Percentiles rank a stretch among this genome's conserved stretches.
Conservation (phyloP, 2,888 invertebrate species). For the Pachymerium ferrugineum region DNA sequence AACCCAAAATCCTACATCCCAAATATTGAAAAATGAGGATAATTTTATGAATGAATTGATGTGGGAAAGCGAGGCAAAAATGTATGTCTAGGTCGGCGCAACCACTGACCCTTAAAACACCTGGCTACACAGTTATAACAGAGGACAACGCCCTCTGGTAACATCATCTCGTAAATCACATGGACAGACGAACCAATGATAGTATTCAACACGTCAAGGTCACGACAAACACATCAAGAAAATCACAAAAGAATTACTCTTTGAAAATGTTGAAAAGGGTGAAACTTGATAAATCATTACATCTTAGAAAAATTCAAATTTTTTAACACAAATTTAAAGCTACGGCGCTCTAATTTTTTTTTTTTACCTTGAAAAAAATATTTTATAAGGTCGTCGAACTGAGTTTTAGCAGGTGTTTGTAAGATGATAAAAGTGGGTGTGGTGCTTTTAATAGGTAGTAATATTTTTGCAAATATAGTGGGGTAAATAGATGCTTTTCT, state of each 20-base stretch:
- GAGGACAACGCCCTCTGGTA: background rate
- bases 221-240: background rate
- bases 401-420: background rate
- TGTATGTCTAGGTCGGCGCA: background rate
- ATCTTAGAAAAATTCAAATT: too few species aligned
- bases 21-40: constrained; percentile 1
- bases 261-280: background rate
- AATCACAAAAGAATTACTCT: background rate
- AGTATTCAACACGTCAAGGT: background rate
- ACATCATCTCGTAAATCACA: constrained; percentile 3
- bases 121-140: background rate
- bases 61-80: constrained; percentile 9
- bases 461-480: background rate
- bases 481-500: background rate
- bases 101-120: background rate
- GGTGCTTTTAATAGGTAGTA: background rate
- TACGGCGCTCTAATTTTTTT: too few species aligned
- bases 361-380: too few species aligned
- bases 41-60: constrained; percentile 13
- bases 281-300: background rate
- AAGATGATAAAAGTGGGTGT: background rate
- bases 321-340: too few species aligned
- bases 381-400: background rate
- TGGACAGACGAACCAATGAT: background rate
- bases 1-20: background rate